phyloP scores from a whole-genome alignment of 1,140 invertebrate genomes.

The Calephelis nemesis region DNA sequence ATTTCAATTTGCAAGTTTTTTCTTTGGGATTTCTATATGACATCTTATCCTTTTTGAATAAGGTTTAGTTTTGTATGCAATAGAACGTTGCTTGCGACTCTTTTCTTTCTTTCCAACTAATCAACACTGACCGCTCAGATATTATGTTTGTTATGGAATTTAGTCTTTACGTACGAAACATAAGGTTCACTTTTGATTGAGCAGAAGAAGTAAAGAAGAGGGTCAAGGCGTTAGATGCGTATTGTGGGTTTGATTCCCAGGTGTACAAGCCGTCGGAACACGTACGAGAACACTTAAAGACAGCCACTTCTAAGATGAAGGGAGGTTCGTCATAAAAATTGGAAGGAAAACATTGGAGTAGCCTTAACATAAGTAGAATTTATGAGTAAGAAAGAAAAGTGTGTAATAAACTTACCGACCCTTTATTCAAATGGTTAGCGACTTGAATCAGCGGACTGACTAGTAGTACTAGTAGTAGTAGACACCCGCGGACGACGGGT shows the following conservation, averaged over 20 bases:
- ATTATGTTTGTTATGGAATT: slow-evolving; percentile 27
- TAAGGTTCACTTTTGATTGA: slow-evolving; percentile 39
- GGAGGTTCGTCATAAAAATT: slow-evolving; percentile 75
- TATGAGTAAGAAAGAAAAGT: slow-evolving; percentile 17
- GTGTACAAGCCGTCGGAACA: slow-evolving; percentile 63
- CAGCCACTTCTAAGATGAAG: slow-evolving; percentile 63
- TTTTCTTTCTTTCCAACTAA: slow-evolving; percentile 42
- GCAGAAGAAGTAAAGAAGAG: slow-evolving; percentile 35
- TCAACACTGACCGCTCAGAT: slow-evolving; percentile 60
- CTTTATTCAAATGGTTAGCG: neutral
- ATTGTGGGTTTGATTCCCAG: slow-evolving; percentile 75
- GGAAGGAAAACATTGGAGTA: slow-evolving; percentile 47
- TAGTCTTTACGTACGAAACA: slow-evolving; percentile 23
- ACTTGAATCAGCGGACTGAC: too few species aligned
- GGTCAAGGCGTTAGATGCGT: slow-evolving; percentile 67
- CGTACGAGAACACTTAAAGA: slow-evolving; percentile 72
- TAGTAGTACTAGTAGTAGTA: too few species aligned
- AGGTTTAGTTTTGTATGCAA: slow-evolving; percentile 35
- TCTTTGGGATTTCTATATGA: slow-evolving; percentile 9
- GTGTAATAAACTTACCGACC: neutral
- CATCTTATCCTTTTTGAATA: slow-evolving; percentile 24
- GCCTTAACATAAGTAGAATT: slow-evolving; percentile 35
- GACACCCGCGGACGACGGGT: too few species aligned
- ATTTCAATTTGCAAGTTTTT: slow-evolving; percentile 69
- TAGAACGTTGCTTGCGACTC: slow-evolving; percentile 37